A percentile compares a stretch with the other conserved stretches of the same genome.
Evolutionary conservation across 1,140 invertebrate species (phyloP).

Genomic region (Pomacea maculata): DNA sequence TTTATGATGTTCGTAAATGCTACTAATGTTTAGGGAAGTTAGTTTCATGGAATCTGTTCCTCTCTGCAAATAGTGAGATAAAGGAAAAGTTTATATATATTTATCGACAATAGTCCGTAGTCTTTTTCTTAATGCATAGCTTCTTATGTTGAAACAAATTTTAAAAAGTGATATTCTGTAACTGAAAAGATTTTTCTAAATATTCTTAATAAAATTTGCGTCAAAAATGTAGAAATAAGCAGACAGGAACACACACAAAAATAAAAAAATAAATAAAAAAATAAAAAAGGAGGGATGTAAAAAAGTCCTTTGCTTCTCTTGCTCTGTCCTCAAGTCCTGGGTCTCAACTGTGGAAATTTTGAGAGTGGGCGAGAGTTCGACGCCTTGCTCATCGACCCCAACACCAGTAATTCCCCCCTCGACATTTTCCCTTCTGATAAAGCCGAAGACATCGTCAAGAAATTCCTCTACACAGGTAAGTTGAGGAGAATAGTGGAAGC

Average conservation of each 20-base stretch:
- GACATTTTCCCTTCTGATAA: slow-evolving; percentile 65
- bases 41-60: no score
- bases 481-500: not conserved
- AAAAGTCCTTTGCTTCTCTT: not conserved
- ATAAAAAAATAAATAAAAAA: not conserved
- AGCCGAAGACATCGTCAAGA: slow-evolving; percentile 75
- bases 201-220: not conserved
- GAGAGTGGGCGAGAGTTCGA: slow-evolving; percentile 85
- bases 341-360: slow-evolving; percentile 83
- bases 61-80: no score
- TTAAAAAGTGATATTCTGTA: not conserved
- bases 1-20: no score
- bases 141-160: not conserved
- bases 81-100: no score
- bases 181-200: not conserved
- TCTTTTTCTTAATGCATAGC: no score
- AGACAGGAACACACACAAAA: not conserved
- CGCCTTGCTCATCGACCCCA: slow-evolving; percentile 74
- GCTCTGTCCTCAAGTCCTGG: slow-evolving; percentile 73
- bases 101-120: no score
- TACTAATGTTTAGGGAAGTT: no score
- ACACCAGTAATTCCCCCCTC: slow-evolving; percentile 47
- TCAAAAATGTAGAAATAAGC: not conserved
- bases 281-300: not conserved
- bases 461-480: slow-evolving; percentile 77